Percentiles rank a stretch among this genome's conserved stretches.
Conservation (phyloP, 2,113 vertebrate genomes). For the Sitta europaea region DNA sequence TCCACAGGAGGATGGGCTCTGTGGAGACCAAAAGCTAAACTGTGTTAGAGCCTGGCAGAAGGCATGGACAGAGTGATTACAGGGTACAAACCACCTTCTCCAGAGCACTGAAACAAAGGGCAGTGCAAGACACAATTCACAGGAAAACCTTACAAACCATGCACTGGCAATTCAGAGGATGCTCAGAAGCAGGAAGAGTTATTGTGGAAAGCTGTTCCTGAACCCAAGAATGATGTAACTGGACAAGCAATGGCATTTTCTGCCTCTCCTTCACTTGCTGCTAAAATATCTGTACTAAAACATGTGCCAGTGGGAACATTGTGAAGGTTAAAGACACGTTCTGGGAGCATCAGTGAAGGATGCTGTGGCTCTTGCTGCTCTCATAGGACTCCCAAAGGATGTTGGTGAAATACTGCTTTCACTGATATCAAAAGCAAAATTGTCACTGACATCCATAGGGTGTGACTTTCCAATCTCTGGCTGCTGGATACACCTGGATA, state of each 20-base stretch:
- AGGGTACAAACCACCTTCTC: neutral
- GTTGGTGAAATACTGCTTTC: neutral
- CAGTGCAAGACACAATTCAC: neutral
- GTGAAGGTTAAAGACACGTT: neutral
- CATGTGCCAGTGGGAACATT: neutral
- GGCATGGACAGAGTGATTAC: neutral
- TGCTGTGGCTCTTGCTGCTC: neutral
- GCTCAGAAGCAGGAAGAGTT: neutral
- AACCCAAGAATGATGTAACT: neutral
- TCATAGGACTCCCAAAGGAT: neutral
- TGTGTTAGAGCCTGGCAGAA: neutral
- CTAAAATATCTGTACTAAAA: neutral
- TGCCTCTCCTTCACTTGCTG: neutral
- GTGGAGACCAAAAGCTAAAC: neutral
- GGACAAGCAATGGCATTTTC: neutral
- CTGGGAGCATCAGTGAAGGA: neutral
- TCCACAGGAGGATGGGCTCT: neutral
- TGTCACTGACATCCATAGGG: neutral
- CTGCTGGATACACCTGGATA: neutral
- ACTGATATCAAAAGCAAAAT: neutral
- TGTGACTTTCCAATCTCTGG: neutral
- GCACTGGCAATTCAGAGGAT: neutral
- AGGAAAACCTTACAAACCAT: neutral
- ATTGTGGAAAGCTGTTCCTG: neutral
- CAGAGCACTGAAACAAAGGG: neutral